Conservation (phyloP, 2,797 vertebrate species). For the Eulemur mongoz region DNA sequence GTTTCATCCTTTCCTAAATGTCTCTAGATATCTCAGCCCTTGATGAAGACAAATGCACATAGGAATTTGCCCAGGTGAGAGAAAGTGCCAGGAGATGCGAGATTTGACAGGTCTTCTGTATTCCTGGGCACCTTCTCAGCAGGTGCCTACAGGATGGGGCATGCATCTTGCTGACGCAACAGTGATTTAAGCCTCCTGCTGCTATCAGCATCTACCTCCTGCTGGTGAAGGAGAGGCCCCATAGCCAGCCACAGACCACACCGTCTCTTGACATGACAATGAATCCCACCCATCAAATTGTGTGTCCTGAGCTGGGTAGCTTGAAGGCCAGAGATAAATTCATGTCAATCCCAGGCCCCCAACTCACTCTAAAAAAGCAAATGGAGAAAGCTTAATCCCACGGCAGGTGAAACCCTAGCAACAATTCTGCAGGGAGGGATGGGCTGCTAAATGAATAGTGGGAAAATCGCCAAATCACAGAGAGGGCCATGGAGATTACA, state of each 20-base stretch:
- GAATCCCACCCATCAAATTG: neutral
- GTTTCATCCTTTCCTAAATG: neutral
- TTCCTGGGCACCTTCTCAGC: neutral
- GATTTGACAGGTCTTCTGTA: neutral
- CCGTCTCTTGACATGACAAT: neutral
- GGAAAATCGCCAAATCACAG: neutral
- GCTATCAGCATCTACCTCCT: neutral
- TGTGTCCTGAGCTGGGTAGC: neutral
- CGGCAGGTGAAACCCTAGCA: neutral
- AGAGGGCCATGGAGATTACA: neutral
- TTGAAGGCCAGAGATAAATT: conserved; percentile 29
- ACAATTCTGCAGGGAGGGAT: neutral
- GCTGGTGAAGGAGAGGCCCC: neutral
- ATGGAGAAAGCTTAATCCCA: neutral
- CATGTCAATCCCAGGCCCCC: neutral
- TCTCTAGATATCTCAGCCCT: neutral
- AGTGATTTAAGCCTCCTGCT: neutral
- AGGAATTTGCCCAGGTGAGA: neutral
- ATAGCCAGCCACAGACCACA: neutral
- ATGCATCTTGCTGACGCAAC: neutral
- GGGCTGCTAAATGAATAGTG: neutral
- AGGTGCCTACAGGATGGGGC: neutral
- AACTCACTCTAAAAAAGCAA: neutral
- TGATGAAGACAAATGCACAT: accelerated
- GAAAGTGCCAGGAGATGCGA: neutral